A percentile compares a stretch with the other conserved stretches of the same genome.
These are phyloP conservation scores for Ceratitis capitata DNA, from an alignment of 1,140 invertebrate genomes.

Conservation along the genomic window DNA sequence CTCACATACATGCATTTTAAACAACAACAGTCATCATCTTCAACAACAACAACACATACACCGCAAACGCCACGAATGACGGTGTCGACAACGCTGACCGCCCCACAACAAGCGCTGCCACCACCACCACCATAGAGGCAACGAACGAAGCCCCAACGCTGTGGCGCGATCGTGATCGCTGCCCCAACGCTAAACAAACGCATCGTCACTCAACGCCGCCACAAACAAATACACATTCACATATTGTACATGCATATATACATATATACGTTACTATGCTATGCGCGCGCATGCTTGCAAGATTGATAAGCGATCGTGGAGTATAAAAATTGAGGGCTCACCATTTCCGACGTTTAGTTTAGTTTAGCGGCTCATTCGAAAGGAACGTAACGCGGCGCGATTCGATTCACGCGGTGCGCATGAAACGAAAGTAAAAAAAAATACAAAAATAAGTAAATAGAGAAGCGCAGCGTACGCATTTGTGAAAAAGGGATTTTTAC, in stretches of 20 bases:
- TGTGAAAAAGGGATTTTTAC: too few relatives aligned
- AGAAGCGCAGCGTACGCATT: not conserved
- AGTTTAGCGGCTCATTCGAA: not conserved
- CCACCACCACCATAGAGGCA: too few relatives aligned
- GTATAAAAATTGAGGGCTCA: conserved; percentile 45
- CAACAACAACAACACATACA: not conserved
- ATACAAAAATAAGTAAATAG: conserved; percentile 5
- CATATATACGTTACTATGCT: too few relatives aligned
- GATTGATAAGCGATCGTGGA: conserved; percentile 28
- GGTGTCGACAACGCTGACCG: not conserved
- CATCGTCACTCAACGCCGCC: not conserved
- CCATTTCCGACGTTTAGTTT: conserved; percentile 46
- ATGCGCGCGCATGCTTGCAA: not conserved
- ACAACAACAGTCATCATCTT: not conserved
- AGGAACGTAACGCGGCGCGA: conserved; percentile 9
- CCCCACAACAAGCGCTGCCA: too few relatives aligned
- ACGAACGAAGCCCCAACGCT: not conserved
- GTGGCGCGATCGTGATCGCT: not conserved
- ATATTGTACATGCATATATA: too few relatives aligned
- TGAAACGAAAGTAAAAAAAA: not conserved
- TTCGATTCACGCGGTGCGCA: conserved; percentile 38
- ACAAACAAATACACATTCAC: too few relatives aligned
- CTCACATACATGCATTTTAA: not conserved
- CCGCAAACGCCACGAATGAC: not conserved
- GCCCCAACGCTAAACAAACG: not conserved